Evolutionary conservation across 2,113 vertebrate genomes (phyloP).

Genomic region (Porphyrio hochstetteri): DNA sequence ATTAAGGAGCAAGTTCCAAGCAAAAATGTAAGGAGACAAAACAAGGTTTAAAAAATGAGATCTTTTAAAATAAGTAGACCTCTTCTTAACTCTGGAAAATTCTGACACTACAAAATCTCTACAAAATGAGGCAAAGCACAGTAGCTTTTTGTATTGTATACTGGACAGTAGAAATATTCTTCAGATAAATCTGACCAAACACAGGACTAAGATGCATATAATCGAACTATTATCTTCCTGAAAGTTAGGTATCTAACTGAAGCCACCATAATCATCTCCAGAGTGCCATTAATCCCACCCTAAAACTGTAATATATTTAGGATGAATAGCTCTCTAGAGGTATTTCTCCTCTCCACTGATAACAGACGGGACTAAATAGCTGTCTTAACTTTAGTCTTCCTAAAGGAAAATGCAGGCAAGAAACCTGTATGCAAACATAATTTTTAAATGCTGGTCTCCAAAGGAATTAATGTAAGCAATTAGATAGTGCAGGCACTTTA

Average conservation of each 20-base stretch:
- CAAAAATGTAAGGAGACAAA: not conserved
- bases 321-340: slow-evolving; percentile 17
- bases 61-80: not conserved
- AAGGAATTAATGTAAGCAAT: not conserved
- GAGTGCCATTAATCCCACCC: slow-evolving; percentile 29
- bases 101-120: not conserved
- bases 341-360: not conserved
- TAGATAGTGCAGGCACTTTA: not conserved
- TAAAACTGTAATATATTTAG: slow-evolving; percentile 48
- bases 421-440: not conserved
- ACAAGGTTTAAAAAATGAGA: not conserved
- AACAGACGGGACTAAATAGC: slow-evolving; percentile 13
- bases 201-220: not conserved
- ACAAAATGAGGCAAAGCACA: not conserved
- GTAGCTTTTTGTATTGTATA: not conserved
- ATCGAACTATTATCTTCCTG: not conserved
- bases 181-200: not conserved
- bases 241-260: slow-evolving; percentile 13
- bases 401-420: not conserved
- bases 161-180: not conserved
- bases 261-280: slow-evolving; percentile 34
- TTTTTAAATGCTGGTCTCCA: not conserved
- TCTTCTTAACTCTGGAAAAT: not conserved
- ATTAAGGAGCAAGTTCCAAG: not conserved
- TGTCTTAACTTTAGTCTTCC: not conserved